Evolutionary conservation across 30 jellyfish, hydroid and myxozoan species (phyloP).

Genomic region (Morbakka virulenta): DNA sequence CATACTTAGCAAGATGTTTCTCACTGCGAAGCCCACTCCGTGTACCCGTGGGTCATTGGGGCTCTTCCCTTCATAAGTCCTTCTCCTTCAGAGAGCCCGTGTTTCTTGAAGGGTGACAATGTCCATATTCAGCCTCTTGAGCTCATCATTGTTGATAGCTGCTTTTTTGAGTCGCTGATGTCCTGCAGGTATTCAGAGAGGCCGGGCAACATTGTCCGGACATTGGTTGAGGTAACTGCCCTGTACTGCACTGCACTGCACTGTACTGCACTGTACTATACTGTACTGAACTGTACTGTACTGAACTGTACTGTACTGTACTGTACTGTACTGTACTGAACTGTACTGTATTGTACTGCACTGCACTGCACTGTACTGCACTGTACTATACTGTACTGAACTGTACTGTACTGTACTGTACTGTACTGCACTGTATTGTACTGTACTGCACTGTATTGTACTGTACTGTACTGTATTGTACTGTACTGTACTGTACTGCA

Average conservation of each 20-base stretch:
- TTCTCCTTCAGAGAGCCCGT: no score
- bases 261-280: conserved; percentile 14
- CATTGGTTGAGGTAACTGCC: no score
- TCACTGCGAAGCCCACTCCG: no score
- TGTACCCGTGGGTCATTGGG: no score
- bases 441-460: conserved; percentile 13
- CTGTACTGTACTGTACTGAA: conserved; percentile 19
- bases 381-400: conserved; percentile 16
- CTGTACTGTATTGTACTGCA: conserved; percentile 7
- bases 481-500: conserved; percentile 17
- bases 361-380: background rate
- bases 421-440: conserved; percentile 6
- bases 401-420: conserved; percentile 22
- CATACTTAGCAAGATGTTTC: no score
- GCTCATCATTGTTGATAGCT: no score
- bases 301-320: background rate
- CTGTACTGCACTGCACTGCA: background rate
- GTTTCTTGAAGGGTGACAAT: no score
- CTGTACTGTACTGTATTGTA: conserved; percentile 12
- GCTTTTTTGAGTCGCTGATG: no score
- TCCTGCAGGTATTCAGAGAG: no score
- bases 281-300: conserved; percentile 16
- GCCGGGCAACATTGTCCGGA: no score
- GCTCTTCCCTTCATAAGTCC: no score
- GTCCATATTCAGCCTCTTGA: no score